A percentile compares a stretch with the other conserved stretches of the same genome.
These are phyloP conservation scores for Liopterus haemorrhoidalis DNA, from an alignment of 2,888 invertebrate species.

Conservation along the genomic window DNA sequence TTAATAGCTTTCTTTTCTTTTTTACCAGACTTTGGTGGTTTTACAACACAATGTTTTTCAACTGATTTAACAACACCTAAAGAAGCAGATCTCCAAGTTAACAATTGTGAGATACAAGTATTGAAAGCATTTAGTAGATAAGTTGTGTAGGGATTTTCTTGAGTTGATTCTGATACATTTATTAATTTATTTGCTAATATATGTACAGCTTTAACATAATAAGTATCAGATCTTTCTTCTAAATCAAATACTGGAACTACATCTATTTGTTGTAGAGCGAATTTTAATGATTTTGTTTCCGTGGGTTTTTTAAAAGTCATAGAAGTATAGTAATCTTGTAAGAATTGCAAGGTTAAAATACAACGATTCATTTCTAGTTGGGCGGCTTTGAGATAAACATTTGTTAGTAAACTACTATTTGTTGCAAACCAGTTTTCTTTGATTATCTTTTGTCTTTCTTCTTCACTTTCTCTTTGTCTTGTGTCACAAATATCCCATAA, in stretches of 20 bases:
- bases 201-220: too few relatives aligned
- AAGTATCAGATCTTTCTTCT: constrained; percentile 46
- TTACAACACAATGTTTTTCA: too few relatives aligned
- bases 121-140: too few relatives aligned
- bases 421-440: constrained; percentile 53
- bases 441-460: constrained; percentile 50
- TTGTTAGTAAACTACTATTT: constrained; percentile 51
- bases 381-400: constrained; percentile 52
- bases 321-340: constrained; percentile 47
- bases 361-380: constrained; percentile 58
- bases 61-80: too few relatives aligned
- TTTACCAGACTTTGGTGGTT: too few relatives aligned
- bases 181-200: too few relatives aligned
- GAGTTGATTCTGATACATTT: too few relatives aligned
- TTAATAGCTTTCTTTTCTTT: constrained; percentile 43
- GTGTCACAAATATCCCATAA: constrained; percentile 54
- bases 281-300: constrained; percentile 6
- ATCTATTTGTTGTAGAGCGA: constrained; percentile 46
- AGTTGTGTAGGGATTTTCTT: too few relatives aligned
- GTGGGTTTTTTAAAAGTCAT: constrained; percentile 35
- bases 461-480: constrained; percentile 51
- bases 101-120: too few relatives aligned
- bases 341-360: constrained; percentile 44
- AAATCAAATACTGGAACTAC: constrained; percentile 48
- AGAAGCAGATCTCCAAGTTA: too few relatives aligned